These are phyloP conservation scores for Anomalospiza imberbis DNA, from an alignment of 2,797 vertebrate genomes.

Conservation along the genomic window DNA sequence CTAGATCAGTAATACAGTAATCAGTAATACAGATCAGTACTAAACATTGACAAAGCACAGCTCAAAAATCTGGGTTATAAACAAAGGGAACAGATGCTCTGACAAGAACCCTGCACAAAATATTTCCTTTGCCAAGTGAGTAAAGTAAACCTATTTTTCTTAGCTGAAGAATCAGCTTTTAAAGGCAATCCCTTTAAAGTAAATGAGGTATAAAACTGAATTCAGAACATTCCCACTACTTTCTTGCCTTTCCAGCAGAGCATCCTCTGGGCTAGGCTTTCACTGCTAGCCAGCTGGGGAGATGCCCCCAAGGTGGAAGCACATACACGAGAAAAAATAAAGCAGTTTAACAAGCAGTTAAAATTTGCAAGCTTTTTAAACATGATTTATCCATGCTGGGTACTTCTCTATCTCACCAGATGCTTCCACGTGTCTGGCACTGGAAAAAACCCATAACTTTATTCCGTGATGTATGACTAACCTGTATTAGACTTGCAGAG, in stretches of 20 bases:
- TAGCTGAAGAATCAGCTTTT: not conserved
- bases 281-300: not conserved
- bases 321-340: not conserved
- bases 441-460: not conserved
- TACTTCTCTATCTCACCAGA: not conserved
- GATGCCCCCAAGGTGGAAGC: not conserved
- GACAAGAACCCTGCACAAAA: not conserved
- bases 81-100: not conserved
- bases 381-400: not conserved
- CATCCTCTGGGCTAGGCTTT: not conserved
- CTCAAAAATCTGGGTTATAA: not conserved
- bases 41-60: not conserved
- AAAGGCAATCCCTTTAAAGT: not conserved
- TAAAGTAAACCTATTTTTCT: not conserved
- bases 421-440: conserved; percentile 11
- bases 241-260: not conserved
- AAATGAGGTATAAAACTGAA: not conserved
- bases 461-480: not conserved
- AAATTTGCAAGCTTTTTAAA: not conserved
- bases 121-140: not conserved
- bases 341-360: not conserved
- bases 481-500: not conserved
- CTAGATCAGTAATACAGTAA: not conserved
- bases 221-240: not conserved
- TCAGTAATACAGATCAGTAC: not conserved